Base-by-base conservation (phyloP, 2,113 vertebrate genomes). In the Myrmecophaga tridactyla region DNA sequence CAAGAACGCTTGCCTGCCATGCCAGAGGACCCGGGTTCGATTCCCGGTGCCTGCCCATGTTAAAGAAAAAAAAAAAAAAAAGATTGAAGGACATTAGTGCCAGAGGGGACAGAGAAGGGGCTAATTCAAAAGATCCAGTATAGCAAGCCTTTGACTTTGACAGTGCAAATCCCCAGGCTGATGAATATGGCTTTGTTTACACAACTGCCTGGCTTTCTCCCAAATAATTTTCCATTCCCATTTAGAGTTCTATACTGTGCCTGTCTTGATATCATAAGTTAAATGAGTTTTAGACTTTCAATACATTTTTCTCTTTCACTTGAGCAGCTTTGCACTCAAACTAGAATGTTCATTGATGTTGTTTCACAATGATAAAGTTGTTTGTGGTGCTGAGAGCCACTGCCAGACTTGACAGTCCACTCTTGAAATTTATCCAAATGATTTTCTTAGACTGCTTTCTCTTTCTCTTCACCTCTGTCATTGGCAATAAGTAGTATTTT, bases 381-480 rank as follows among this genome's bases (percentile, higher is more conserved):
- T 21, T 65, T 65, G 18, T 8, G 14, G 31, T 48, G 34, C 62
- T 67, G 60, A 53, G 8, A 94, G 29, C 13, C 27, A 2, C 23
- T 27, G 65, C 27, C 11, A 34, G n/a, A 43, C 3, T 11, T 0
- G 36, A 75, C 56, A 6, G 2, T 34, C 25, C 4, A 0, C 53
- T 29, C 31, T 65, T 56, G 60, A 4, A n/a, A 4, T 29, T 20
- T 76, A 63, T n/a, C 7, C 27, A 48, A 20, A 43, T 39, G 72
- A 53, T 76, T 70, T 23, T 80, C 84, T 89, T 80, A 62, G 34
- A 14, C 29, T 62, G 27, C 41, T 56, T 77, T 17, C 15, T 70
- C n/a, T 72, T n/a, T 75, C n/a, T 62, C 18, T 39, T 65, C 58
- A 43, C 27, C 43, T 84, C 27, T 43, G 6, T 70, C 53, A 60